Evolutionary conservation across 2,888 invertebrate species (phyloP), one percentile per base, ranked within the genome.

Genomic region (Amiota communis): DNA sequence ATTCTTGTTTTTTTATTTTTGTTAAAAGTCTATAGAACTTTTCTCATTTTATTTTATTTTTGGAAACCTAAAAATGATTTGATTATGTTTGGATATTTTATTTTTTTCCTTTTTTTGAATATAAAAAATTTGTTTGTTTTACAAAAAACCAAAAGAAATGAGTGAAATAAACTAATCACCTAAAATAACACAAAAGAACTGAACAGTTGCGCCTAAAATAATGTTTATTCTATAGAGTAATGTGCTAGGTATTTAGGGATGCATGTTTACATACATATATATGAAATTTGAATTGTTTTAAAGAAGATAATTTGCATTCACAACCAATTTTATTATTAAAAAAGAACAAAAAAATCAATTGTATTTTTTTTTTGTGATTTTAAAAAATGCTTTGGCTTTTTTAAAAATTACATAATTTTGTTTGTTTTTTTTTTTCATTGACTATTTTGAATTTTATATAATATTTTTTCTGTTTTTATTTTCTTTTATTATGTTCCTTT

Each of bases 41-140:
- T 59, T 59, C 9, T 77, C 72, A 78, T 74, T 79, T 78, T 73
- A 77, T 82, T 82, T 82, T 76, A 6, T 36, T 36, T 36, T 86
- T 83, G 83, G 83, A 83, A 83, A 83, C 83, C 83, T 83, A 83
- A 83, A 83, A 86, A 83, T 79, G 76, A 72, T 82, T 83, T 83
- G 81, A 84, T 83, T 83, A 82, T 85, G 81, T 85, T 85, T 83
- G 83, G 84, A 76, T 83, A 77, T 84, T 79, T n/a, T 12, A n/a
- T 63, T 78, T 51, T 70, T 75, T 74, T 76, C 70, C 56, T 78
- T 51, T 70, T 75, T 74, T 76, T 70, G 73, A 65, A 51, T 73
- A 59, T 72, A 74, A 74, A 75, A 53, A 15, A 57, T 57, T 57
- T 57, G 57, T 36, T 36, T 11, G 51, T 51, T 51, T 13, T 12